Conservation (phyloP, 1,140 invertebrate species). For the Trichonephila inaurata region DNA sequence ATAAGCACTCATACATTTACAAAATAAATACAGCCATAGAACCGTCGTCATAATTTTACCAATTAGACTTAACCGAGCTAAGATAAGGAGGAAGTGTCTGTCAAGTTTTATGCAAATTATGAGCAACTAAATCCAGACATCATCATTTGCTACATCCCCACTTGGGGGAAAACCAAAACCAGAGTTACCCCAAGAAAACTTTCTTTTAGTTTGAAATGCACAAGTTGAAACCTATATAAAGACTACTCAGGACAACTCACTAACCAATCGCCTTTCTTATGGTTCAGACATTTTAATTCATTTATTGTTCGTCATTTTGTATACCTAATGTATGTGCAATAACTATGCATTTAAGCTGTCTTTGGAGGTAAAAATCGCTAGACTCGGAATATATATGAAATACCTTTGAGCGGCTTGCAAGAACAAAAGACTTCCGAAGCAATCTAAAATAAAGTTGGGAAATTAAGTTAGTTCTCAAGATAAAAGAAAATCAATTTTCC, state of each 20-base stretch:
- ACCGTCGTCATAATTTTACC: constrained; percentile 25
- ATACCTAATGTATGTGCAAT: too few species aligned
- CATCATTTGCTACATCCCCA: not conserved
- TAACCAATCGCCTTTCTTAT: not conserved
- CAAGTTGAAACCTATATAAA: not conserved
- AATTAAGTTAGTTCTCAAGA: too few species aligned
- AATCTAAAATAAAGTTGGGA: too few species aligned
- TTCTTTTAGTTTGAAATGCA: not conserved
- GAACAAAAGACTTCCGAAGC: too few species aligned
- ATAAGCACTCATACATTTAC: not conserved
- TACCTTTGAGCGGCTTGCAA: too few species aligned
- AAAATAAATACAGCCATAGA: not conserved
- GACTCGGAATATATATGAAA: too few species aligned
- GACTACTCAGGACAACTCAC: too few species aligned
- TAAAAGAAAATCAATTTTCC: too few species aligned
- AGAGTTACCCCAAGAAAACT: constrained; percentile 6
- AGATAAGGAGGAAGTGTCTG: constrained; percentile 45
- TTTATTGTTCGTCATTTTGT: not conserved
- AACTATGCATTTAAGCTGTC: too few species aligned
- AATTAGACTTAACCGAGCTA: constrained; percentile 35
- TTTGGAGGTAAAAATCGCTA: too few species aligned
- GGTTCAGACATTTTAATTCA: not conserved
- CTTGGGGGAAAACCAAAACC: not conserved
- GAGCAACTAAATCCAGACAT: constrained; percentile 11
- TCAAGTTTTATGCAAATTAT: constrained; percentile 50